These are phyloP conservation scores for Isichthys henryi DNA, from an alignment of 2,113 vertebrate genomes.

Conservation along the genomic window DNA sequence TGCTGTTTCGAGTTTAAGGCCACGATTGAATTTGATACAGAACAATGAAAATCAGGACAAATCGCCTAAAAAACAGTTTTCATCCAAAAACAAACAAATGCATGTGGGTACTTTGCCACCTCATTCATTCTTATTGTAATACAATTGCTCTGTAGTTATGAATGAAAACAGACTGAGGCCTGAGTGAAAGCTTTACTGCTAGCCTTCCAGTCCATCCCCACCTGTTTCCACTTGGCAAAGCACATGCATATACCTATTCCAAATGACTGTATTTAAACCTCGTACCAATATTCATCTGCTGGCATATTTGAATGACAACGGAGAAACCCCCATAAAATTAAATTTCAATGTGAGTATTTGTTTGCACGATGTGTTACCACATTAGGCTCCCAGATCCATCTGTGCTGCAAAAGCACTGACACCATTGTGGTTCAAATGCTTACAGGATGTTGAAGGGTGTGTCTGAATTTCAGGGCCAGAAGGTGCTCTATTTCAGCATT, in stretches of 20 bases:
- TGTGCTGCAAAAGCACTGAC: not conserved
- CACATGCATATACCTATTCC: not conserved
- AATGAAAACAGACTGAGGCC: not conserved
- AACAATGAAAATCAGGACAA: no score
- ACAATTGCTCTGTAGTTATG: not conserved
- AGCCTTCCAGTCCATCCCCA: not conserved
- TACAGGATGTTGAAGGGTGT: not conserved
- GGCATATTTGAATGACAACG: not conserved
- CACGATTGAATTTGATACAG: no score
- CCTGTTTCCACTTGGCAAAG: not conserved
- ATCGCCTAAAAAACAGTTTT: no score
- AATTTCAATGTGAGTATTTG: not conserved
- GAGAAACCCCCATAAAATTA: not conserved
- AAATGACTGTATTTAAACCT: not conserved
- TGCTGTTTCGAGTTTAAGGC: no score
- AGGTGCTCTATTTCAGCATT: conserved; percentile 92
- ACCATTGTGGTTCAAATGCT: not conserved
- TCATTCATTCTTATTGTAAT: not conserved
- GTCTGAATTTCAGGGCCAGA: conserved; percentile 68
- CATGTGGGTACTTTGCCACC: not conserved
- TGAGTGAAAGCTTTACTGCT: not conserved
- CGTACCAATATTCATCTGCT: not conserved
- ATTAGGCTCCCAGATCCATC: not conserved
- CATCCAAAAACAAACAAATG: no score
- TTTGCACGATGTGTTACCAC: not conserved